Conservation (phyloP, 2,888 invertebrate species). For the Heliconius charithonia region DNA sequence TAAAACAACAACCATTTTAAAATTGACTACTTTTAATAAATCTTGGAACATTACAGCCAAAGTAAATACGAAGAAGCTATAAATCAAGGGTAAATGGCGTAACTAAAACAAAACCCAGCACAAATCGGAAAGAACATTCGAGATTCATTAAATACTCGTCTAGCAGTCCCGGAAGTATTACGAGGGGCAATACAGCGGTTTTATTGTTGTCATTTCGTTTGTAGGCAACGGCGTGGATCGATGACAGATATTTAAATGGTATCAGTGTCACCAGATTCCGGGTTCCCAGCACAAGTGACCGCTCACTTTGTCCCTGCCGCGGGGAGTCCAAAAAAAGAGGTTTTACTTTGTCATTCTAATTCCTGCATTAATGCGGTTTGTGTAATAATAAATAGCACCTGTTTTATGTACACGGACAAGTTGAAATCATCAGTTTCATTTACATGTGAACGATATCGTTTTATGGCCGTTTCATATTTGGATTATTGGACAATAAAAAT, state of each 20-base stretch:
- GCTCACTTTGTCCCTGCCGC: conserved; percentile 26
- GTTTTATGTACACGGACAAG: background rate
- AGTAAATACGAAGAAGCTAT: background rate
- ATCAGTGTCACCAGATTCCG: conserved; percentile 20
- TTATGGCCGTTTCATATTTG: background rate
- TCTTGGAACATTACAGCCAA: background rate
- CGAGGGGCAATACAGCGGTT: conserved; percentile 28
- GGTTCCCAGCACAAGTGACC: conserved; percentile 34
- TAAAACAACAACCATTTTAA: conserved; percentile 4
- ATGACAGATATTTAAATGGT: conserved; percentile 15
- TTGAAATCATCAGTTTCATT: background rate
- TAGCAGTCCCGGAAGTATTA: conserved; percentile 18
- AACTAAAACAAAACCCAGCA: conserved; percentile 24
- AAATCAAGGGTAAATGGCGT: conserved; percentile 18
- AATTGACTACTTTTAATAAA: background rate
- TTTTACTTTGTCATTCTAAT: background rate
- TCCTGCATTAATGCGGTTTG: conserved; percentile 7
- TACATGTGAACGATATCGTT: background rate
- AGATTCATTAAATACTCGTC: conserved; percentile 34
- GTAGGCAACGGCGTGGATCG: conserved; percentile 9
- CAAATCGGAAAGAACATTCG: conserved; percentile 20
- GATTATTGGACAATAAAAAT: background rate
- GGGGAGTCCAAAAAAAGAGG: conserved; percentile 4
- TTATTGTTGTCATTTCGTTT: conserved; percentile 30
- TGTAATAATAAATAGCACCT: conserved; percentile 3